Base-by-base conservation (phyloP, 2,797 vertebrate genomes). In the Sebastes iracundus region DNA sequence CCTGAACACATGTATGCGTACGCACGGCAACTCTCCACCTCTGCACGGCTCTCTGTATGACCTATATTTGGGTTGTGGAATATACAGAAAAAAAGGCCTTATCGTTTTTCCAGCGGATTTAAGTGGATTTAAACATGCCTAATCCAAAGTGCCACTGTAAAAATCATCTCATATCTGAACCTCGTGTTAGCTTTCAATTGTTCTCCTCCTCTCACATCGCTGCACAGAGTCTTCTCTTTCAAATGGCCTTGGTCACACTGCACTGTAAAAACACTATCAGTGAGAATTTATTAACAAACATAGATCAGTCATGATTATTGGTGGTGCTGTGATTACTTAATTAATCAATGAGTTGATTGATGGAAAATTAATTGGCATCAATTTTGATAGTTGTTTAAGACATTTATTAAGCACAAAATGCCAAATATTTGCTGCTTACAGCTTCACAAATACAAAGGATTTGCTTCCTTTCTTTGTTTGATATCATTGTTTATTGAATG, bases 71-170 rank as follows among this genome's bases (percentile, higher is more conserved):
- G 13, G 7, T 60, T 61, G 49, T 64, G 68, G 66, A 81, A 83
- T 52, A 28, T 70, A 75, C 27, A 49, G 59, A 72, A 81, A 58
- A 81, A 81, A 83, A 74, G 42, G 72, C 77, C 72, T 69, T 84
- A 84, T 85, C 42, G 68, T 88, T 90, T 87, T 77, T 76, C 59
- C 77, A 84, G 70, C 2, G 46, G 91, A 89, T 89, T 91, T 77
- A 80, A 86, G 78, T 88, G 78, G 86, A 89, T 93, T 92, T 90
- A 85, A 91, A 90, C 69, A 76, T 46, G 70, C 80, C 61, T 92
- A 91, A 93, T 92, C 79, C 86, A 76, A 77, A 80, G 80, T 86
- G 87, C 83, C 62, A 58, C 74, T 82, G 77, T 84, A 75, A 83
- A 91, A 91, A 82, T 80, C 81, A 71, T 69, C 65, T 79, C 59